Percentiles rank a stretch among this genome's conserved stretches.
phyloP scores from a whole-genome alignment of 1,140 invertebrate species.

The Apocrypta bakeri region DNA sequence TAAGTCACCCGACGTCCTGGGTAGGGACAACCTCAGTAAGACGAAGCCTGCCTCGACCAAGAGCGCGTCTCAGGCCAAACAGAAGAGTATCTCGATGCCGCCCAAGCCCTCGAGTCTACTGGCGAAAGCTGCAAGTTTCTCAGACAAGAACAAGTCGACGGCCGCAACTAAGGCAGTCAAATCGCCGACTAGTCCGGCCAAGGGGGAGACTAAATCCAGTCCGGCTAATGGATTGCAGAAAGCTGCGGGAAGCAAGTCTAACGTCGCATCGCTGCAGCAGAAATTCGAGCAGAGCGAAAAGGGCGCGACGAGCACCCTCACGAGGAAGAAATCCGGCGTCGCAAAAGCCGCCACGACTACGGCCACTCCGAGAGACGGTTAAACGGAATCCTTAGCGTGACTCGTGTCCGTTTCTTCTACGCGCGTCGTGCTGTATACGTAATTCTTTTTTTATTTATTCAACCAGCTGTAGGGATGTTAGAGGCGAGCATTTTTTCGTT shows the following conservation, averaged over 20 bases:
- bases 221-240: constrained; percentile 56
- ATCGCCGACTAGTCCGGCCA: constrained; percentile 16
- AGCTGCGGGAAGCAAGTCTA: constrained; percentile 77
- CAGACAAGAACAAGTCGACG: constrained; percentile 65
- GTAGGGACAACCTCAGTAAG: constrained; percentile 57
- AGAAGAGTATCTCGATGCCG: constrained; percentile 57
- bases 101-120: constrained; percentile 59
- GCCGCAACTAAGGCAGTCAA: constrained; percentile 55
- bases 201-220: constrained; percentile 23
- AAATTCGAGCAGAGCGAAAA: constrained; percentile 78
- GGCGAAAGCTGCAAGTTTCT: constrained; percentile 57
- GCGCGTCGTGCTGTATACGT: constrained; percentile 2
- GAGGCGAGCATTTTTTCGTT: neutral
- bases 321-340: constrained; percentile 44
- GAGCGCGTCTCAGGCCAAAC: constrained; percentile 46
- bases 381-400: neutral
- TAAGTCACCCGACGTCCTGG: constrained; percentile 78
- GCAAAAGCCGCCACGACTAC: neutral
- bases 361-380: neutral
- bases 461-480: neutral
- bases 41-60: constrained; percentile 56
- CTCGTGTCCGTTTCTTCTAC: neutral
- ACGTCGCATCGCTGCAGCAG: constrained; percentile 83
- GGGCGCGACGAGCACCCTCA: neutral
- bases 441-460: constrained; percentile 38